A percentile compares a stretch with the other conserved stretches of the same genome.
Conservation (phyloP, 2,797 vertebrate genomes). For the Parotocinclus haroldoi region DNA sequence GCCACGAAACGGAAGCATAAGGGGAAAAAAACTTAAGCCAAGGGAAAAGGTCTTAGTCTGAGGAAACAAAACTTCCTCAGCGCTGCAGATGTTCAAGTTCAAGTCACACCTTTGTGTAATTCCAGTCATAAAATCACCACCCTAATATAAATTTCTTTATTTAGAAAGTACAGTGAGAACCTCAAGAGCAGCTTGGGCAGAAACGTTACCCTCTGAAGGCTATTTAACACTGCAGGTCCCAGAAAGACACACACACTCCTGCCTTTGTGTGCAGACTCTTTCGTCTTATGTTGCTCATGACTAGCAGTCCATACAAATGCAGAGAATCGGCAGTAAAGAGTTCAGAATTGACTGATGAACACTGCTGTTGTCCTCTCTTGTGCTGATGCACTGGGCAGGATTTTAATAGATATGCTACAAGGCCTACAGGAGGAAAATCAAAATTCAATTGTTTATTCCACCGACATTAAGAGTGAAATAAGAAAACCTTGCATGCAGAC, state of each 20-base stretch:
- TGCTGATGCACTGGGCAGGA: conserved; percentile 50
- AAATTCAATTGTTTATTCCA: conserved; percentile 52
- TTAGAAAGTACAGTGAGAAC: background rate
- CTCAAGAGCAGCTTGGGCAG: background rate
- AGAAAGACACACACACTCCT: conserved; percentile 56
- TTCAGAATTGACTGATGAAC: conserved; percentile 56
- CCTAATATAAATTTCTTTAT: background rate
- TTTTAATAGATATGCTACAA: conserved; percentile 60
- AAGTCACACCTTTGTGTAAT: no score
- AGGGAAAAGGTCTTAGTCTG: conserved; percentile 15
- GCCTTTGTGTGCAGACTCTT: conserved; percentile 51
- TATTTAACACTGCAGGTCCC: conserved; percentile 39
- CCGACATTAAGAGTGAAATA: conserved; percentile 64
- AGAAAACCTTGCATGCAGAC: conserved; percentile 71
- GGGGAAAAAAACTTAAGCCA: background rate
- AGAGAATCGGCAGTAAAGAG: conserved; percentile 32
- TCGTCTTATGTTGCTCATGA: conserved; percentile 47
- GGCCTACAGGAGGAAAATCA: conserved; percentile 44
- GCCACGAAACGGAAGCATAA: conserved; percentile 43
- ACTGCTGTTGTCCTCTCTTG: conserved; percentile 46
- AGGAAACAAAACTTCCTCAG: conserved; percentile 23
- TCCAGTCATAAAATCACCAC: background rate
- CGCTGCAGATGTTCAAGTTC: background rate
- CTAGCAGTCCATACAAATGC: conserved; percentile 40
- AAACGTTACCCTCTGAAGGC: conserved; percentile 43